Evolutionary conservation across 2,888 invertebrate genomes (phyloP).

Genomic region (Hyposoter didymator): DNA sequence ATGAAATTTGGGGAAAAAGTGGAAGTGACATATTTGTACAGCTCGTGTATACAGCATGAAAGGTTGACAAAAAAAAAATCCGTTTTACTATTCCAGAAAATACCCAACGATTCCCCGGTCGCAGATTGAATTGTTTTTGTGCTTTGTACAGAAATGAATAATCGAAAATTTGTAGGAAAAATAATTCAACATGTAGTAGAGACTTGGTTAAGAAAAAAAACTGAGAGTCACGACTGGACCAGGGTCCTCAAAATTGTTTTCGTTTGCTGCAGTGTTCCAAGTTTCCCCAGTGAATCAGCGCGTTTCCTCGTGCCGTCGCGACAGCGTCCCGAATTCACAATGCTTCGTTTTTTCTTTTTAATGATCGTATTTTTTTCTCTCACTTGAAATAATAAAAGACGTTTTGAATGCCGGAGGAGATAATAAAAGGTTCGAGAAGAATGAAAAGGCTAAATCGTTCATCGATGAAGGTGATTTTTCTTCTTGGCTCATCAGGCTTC

Average conservation of each 20-base stretch:
- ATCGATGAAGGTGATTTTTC: neutral
- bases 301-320: no score
- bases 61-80: neutral
- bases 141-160: neutral
- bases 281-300: no score
- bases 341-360: neutral
- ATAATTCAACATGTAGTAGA: neutral
- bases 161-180: neutral
- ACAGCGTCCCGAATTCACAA: neutral
- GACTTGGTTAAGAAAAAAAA: neutral
- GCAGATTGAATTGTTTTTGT: neutral
- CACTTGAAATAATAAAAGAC: neutral
- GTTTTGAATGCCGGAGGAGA: neutral
- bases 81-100: neutral
- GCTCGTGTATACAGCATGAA: neutral
- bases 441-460: neutral
- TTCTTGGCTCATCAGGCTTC: neutral
- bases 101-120: neutral
- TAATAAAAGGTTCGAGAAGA: neutral
- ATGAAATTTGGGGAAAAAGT: neutral
- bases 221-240: neutral
- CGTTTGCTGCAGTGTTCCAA: neutral
- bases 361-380: neutral
- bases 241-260: neutral
- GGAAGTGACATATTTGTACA: neutral